A percentile compares a stretch with the other conserved stretches of the same genome.
phyloP scores from a whole-genome alignment of 1,140 invertebrate genomes.

The Listronotus oregonensis region DNA sequence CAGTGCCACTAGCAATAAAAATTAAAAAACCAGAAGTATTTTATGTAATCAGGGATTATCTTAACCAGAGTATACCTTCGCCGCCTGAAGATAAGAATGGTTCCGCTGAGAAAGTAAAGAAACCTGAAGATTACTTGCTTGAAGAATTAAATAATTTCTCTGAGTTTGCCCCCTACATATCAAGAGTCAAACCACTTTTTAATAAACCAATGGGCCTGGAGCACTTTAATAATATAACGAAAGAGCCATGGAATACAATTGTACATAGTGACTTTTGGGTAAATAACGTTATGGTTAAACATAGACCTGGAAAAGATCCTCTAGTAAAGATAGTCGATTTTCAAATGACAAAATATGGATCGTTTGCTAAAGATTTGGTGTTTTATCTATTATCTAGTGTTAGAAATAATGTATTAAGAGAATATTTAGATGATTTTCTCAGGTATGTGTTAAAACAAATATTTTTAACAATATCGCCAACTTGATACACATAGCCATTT shows the following conservation, averaged over 20 bases:
- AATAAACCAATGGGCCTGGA: not conserved
- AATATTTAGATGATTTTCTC: slow-evolving; percentile 58
- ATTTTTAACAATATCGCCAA: too few species aligned
- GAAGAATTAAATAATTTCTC: not conserved
- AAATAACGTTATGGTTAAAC: slow-evolving; percentile 63
- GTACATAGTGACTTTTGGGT: slow-evolving; percentile 67
- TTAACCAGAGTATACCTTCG: slow-evolving; percentile 22
- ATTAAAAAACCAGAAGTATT: slow-evolving; percentile 59
- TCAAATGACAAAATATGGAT: slow-evolving; percentile 63
- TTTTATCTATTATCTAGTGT: slow-evolving; percentile 65
- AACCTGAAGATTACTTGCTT: not conserved
- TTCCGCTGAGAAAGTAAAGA: not conserved
- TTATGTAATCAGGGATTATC: slow-evolving; percentile 52
- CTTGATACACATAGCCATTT: too few species aligned
- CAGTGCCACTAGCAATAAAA: slow-evolving; percentile 61
- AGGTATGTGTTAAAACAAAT: too few species aligned
- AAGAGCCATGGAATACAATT: slow-evolving; percentile 59
- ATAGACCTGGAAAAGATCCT: slow-evolving; percentile 47
- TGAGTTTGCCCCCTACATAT: slow-evolving; percentile 1
- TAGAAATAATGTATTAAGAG: slow-evolving; percentile 49
- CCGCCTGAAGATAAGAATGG: not conserved
- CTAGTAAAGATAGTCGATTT: slow-evolving; percentile 67
- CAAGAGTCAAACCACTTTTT: not conserved
- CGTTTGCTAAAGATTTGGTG: slow-evolving; percentile 61
- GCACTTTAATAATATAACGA: not conserved